A percentile compares a stretch with the other conserved stretches of the same genome.
Evolutionary conservation across 1,140 invertebrate genomes (phyloP).

Genomic region (Heterodera carotae): DNA sequence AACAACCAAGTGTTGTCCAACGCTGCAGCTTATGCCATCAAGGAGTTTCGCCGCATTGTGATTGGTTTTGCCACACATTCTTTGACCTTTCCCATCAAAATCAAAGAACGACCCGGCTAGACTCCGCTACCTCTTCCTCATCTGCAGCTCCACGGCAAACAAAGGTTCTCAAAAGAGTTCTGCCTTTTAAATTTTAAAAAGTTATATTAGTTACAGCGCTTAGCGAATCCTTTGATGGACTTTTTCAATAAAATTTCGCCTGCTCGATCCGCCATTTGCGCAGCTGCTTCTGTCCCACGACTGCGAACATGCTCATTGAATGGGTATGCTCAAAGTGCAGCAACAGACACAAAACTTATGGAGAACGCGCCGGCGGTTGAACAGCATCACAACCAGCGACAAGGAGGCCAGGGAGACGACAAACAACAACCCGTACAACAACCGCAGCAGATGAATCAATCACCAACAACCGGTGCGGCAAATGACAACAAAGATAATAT

Average conservation of each 20-base stretch:
- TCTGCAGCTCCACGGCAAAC: too few species aligned
- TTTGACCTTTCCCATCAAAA: not conserved
- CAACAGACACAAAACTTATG: not conserved
- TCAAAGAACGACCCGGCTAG: not conserved
- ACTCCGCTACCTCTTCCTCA: not conserved
- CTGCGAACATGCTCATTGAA: not conserved
- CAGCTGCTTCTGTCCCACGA: not conserved
- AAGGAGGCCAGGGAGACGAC: too few species aligned
- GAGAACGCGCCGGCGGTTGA: not conserved
- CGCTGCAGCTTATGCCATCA: not conserved
- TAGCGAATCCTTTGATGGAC: too few species aligned
- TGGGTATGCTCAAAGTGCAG: not conserved
- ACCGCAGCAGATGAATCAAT: conserved; percentile 10
- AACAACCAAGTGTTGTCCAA: not conserved
- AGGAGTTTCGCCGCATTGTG: not conserved
- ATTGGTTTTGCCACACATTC: not conserved
- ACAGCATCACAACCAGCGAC: not conserved
- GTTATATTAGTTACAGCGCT: too few species aligned
- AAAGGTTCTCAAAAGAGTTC: too few species aligned
- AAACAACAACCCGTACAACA: not conserved
- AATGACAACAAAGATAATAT: not conserved
- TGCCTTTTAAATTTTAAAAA: too few species aligned
- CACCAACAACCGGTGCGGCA: not conserved
- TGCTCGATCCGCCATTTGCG: not conserved
- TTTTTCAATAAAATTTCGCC: not conserved